Evolutionary conservation across 1,140 invertebrate genomes (phyloP).

Genomic region (Lordiphosa stackelbergi): DNA sequence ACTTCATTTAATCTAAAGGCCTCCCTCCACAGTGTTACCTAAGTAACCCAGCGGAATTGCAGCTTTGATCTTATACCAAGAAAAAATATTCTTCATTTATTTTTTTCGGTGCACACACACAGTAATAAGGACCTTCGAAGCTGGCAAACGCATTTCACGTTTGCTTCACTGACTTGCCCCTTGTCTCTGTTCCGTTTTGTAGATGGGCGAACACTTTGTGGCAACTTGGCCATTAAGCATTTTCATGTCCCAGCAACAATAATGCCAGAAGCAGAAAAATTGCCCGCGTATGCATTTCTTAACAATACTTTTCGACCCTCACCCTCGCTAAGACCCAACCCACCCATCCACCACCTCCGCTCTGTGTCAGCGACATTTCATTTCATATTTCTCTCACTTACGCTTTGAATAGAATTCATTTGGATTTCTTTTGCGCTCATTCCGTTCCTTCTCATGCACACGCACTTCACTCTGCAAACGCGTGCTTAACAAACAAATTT

Average conservation of each 20-base stretch:
- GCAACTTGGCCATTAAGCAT: slow-evolving; percentile 72
- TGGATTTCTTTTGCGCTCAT: slow-evolving; percentile 19
- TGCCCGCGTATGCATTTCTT: slow-evolving; percentile 66
- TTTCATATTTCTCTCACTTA: slow-evolving; percentile 58
- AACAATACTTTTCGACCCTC: slow-evolving; percentile 49
- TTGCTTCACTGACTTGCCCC: slow-evolving; percentile 51
- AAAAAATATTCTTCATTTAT: no score
- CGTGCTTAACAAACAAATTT: slow-evolving; percentile 64
- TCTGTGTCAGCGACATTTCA: slow-evolving; percentile 47
- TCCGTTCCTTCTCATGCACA: slow-evolving; percentile 15
- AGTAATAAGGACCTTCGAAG: slow-evolving; percentile 39
- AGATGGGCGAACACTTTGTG: slow-evolving; percentile 55
- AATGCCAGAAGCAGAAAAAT: slow-evolving; percentile 19
- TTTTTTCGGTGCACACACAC: not conserved
- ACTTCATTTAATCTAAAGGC: no score
- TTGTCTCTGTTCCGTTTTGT: slow-evolving; percentile 16
- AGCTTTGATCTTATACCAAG: no score
- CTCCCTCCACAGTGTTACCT: no score
- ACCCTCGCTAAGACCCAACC: slow-evolving; percentile 8
- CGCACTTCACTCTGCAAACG: slow-evolving; percentile 47
- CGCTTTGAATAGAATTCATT: slow-evolving; percentile 69
- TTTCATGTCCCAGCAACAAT: slow-evolving; percentile 12
- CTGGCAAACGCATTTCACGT: slow-evolving; percentile 64
- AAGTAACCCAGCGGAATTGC: no score
- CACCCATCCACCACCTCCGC: not conserved